phyloP scores from a whole-genome alignment of 2,888 invertebrate species.

The Drosophila melanocephala region DNA sequence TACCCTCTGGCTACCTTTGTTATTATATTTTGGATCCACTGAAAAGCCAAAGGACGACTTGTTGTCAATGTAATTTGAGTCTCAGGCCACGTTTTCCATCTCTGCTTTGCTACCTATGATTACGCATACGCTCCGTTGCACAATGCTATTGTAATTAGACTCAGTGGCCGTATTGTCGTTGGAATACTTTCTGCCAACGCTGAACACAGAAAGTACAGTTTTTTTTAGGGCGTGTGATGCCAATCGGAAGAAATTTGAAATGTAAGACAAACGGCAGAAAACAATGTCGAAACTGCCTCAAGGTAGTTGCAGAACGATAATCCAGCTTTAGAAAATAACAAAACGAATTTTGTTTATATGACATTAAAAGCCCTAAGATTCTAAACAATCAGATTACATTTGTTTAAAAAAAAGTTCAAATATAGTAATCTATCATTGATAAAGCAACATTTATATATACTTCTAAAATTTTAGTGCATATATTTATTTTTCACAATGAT shows the following conservation, averaged over 20 bases:
- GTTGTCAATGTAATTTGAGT: slow-evolving; percentile 70
- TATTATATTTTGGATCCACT: slow-evolving; percentile 30
- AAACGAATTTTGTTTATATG: background rate
- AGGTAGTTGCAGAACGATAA: background rate
- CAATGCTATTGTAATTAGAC: slow-evolving; percentile 71
- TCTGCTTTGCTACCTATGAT: slow-evolving; percentile 49
- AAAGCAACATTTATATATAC: background rate
- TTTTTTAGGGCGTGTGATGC: slow-evolving; percentile 26
- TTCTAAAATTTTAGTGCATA: slow-evolving; percentile 21
- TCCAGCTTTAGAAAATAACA: background rate
- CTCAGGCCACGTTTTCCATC: slow-evolving; percentile 32
- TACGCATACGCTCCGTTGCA: slow-evolving; percentile 69
- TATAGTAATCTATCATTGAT: slow-evolving; percentile 26
- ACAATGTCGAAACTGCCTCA: background rate
- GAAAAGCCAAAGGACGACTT: slow-evolving; percentile 37
- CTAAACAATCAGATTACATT: background rate
- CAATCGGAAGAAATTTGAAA: slow-evolving; percentile 23
- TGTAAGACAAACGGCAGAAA: slow-evolving; percentile 12
- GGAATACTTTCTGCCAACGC: slow-evolving; percentile 48
- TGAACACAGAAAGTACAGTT: slow-evolving; percentile 28
- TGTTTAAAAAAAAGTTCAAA: background rate
- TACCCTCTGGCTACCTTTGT: slow-evolving; percentile 34
- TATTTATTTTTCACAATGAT: slow-evolving; percentile 29
- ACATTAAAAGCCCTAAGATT: background rate
- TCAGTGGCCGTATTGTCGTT: slow-evolving; percentile 50